Base-by-base conservation (phyloP, 2,888 invertebrate genomes). In the Drosophila pegasa region DNA sequence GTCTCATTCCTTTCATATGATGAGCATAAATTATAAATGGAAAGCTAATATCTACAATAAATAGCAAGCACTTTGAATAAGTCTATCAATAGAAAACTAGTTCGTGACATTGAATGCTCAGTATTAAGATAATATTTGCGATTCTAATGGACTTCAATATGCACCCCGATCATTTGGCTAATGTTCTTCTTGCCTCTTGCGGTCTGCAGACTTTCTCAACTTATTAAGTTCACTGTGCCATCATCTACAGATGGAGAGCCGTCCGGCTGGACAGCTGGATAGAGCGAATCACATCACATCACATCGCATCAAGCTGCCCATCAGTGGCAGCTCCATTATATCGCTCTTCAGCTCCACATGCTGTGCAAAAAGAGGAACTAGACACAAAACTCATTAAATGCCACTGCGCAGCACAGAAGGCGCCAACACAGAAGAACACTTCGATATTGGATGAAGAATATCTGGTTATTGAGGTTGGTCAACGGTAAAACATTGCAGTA, bases 391-490 rank as follows among this genome's bases (percentile, higher is more conserved):
- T 72, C 72, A 64, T 71, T 69, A 64, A 78, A 69, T 60, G 31
- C 33, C 29, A 51, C 20, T 37, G 45, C 16, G 16, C 10, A 18
- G 27, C 45, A 45, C 12, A 45, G 45, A 29, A 45, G 27, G 27
- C 16, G 45, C 45, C 27, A 45, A 45, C 12, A 20, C 22, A 29
- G 41, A 7, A 20, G 27, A 27, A 25, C 31, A 18, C 27, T 45
- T 25, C 37, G 56, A 22, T 38, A 38, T 20, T 20, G 51, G 22
- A 40, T 22, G 48, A 35, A 57, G 61, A 73, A 71, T 75, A 84
- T 73, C 80, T 76, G 71, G 78, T 69, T 78, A 80, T 80, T 72
- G 72, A 83, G 85, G 75, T 79, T 81, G 72, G 45, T 25, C 68
- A 82, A 83, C 83, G 76, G 85, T 85, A 85, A 85, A 82, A 78